Conservation (phyloP, 2,797 vertebrate genomes). For the Orestias chungarensis region DNA sequence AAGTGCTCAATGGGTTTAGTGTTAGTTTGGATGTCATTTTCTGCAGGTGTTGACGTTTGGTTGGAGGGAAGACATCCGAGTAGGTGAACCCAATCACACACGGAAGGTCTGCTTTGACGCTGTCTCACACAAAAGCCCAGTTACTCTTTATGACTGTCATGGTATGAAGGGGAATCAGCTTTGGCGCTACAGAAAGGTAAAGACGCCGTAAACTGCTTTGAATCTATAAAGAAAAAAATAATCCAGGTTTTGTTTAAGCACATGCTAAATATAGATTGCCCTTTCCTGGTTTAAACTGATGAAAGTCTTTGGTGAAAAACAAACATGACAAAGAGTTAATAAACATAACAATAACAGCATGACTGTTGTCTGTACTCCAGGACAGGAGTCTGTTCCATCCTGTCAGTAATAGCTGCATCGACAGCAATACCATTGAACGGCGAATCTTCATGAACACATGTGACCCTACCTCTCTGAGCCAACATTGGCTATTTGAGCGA, state of each 20-base stretch:
- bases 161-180: slow-evolving; percentile 98
- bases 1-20: background rate
- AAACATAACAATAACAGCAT: background rate
- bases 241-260: background rate
- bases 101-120: slow-evolving; percentile 95
- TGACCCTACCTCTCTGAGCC: slow-evolving; percentile 82
- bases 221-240: too few species aligned
- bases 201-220: background rate
- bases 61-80: slow-evolving; percentile 93
- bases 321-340: background rate
- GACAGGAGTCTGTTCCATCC: slow-evolving; percentile 91
- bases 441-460: slow-evolving; percentile 92
- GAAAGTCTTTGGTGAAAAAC: background rate
- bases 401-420: slow-evolving; percentile 92
- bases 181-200: slow-evolving; percentile 91
- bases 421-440: slow-evolving; percentile 84
- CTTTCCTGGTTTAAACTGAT: background rate
- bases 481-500: slow-evolving; percentile 94
- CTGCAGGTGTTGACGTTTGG: slow-evolving; percentile 91
- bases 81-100: slow-evolving; percentile 92
- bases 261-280: background rate
- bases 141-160: slow-evolving; percentile 95
- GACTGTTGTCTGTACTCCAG: slow-evolving; percentile 59
- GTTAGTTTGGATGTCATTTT: background rate
- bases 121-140: slow-evolving; percentile 89